Evolutionary conservation across 2,797 vertebrate species (phyloP), one percentile per base, ranked within the genome.

Genomic region (Chromobotia macracanthus): DNA sequence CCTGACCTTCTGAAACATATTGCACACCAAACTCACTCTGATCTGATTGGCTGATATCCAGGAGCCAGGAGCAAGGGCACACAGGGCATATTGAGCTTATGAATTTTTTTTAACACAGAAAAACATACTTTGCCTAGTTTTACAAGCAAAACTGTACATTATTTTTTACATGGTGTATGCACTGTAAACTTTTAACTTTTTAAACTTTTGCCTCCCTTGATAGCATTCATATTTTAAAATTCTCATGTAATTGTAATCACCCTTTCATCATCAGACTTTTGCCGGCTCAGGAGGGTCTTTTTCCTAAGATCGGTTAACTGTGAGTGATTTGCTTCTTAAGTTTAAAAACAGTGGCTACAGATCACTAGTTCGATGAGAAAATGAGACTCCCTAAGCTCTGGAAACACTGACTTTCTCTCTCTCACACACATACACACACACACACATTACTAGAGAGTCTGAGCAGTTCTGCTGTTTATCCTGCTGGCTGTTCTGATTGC

Each of bases 401-500:
- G 3, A 31, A 31, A 31, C 31, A 31, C 31, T 31, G 31, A 31
- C 31, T 31, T n/a, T n/a, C 31, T 31, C 3, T 31, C 31, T 3
- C 31, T 2, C 28, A 28, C 28, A 28, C 1, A 28, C 28, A 28
- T 5, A 38, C 38, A 41, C 60, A 51, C 35, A 72, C 73, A 80
- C 53, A 56, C 69, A 77, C 61, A 72, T 77, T 41, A 63, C 58
- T 48, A 50, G 18, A 15, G 13, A 75, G 60, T 48, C 64, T 85
- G 75, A 68, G 69, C 75, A 75, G 72, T 69, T 67, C 53, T 66
- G 61, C 64, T 76, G 67, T 85, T 75, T 76, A 72, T 56, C 46
- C 71, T 63, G 81, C 71, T 58, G 72, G 53, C 53, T 72, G 65
- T 75, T n/a, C 19, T 46, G 46, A 61, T 51, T 19, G 56, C 21